Conservation (phyloP, 2,113 vertebrate genomes). For the Lagopus muta region DNA sequence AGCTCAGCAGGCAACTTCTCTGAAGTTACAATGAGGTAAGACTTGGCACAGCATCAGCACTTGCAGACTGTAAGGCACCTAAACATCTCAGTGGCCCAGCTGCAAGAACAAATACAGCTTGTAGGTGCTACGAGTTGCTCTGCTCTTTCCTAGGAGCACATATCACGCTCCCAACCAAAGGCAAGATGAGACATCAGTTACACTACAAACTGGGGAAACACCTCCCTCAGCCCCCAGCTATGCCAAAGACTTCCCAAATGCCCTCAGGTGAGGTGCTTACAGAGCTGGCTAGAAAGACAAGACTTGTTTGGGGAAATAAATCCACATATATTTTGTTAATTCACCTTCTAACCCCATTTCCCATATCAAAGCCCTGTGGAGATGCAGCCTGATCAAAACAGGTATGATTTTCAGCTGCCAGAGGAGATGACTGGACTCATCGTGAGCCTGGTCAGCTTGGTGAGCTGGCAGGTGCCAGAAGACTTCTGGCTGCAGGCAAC, state of each 20-base stretch:
- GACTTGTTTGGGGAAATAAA: not conserved
- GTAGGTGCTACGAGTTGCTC: not conserved
- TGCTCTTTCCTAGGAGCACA: not conserved
- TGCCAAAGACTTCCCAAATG: not conserved
- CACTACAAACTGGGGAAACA: not conserved
- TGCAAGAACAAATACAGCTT: not conserved
- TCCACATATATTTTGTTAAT: not conserved
- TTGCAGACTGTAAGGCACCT: not conserved
- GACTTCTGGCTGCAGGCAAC: not conserved
- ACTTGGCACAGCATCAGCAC: not conserved
- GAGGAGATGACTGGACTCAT: not conserved
- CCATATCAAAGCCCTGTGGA: not conserved
- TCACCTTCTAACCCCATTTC: not conserved
- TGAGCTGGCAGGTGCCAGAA: not conserved
- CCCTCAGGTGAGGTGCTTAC: not conserved
- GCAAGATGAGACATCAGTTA: not conserved
- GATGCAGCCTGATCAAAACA: not conserved
- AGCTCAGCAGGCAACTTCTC: not conserved
- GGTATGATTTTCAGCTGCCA: not conserved
- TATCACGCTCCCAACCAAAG: not conserved
- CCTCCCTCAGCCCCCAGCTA: not conserved
- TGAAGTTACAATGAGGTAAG: not conserved
- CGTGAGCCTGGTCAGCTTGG: not conserved
- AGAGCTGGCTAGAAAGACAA: not conserved
- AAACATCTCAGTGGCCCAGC: not conserved